Evolutionary conservation across 2,888 invertebrate genomes (phyloP).

Genomic region (Aromia moschata): DNA sequence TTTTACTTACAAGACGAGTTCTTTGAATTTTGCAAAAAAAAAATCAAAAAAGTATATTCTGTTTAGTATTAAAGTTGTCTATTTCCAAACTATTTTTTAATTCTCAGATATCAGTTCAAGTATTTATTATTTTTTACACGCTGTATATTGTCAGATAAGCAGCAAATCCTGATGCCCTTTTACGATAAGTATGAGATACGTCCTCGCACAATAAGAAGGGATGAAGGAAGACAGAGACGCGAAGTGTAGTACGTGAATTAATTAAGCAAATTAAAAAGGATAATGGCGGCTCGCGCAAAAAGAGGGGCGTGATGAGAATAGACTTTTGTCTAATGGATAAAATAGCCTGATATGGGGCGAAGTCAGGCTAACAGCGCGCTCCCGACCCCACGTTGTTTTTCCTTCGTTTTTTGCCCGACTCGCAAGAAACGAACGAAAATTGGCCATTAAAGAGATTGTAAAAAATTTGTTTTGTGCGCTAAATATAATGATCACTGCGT

Average conservation of each 20-base stretch:
- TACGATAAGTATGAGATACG: too few species aligned
- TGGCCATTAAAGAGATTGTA: constrained; percentile 12
- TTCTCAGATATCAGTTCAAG: too few species aligned
- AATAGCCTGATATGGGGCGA: constrained; percentile 30
- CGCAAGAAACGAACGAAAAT: constrained; percentile 16
- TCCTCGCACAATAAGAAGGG: neutral
- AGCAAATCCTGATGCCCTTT: too few species aligned
- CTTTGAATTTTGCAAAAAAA: too few species aligned
- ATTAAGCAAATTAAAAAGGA: constrained; percentile 50
- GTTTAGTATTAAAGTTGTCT: too few species aligned
- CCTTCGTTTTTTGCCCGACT: constrained; percentile 5
- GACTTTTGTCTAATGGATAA: constrained; percentile 43
- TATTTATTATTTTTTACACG: too few species aligned
- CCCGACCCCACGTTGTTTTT: constrained; percentile 26
- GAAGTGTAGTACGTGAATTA: constrained; percentile 36
- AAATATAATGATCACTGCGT: constrained; percentile 15
- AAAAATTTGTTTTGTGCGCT: constrained; percentile 13
- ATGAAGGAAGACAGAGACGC: constrained; percentile 6
- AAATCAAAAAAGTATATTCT: too few species aligned
- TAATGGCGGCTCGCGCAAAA: constrained; percentile 43
- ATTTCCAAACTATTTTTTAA: too few species aligned
- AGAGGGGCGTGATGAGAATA: constrained; percentile 44
- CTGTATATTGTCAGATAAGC: too few species aligned
- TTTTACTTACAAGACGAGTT: too few species aligned
- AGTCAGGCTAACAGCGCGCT: constrained; percentile 37